Percentiles rank a stretch among this genome's conserved stretches.
phyloP scores from a whole-genome alignment of 2,113 vertebrate species.

The Diphyllodes magnificus region DNA sequence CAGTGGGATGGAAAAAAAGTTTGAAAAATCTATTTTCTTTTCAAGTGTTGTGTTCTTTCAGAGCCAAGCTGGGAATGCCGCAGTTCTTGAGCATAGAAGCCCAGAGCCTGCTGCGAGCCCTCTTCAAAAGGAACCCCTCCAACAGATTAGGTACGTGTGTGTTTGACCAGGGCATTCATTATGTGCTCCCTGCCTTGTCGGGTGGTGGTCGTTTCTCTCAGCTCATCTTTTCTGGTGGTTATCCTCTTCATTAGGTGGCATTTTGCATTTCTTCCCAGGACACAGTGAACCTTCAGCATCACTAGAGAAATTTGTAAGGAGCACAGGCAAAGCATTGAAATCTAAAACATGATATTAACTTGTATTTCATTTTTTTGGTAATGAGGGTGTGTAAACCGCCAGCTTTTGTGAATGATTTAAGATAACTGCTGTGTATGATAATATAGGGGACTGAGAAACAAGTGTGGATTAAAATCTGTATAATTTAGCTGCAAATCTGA shows the following conservation, averaged over 20 bases:
- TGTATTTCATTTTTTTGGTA: not conserved
- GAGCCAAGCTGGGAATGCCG: constrained; percentile 96
- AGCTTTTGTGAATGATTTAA: not conserved
- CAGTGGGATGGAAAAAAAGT: not conserved
- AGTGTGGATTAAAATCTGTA: not conserved
- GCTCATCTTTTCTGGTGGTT: not conserved
- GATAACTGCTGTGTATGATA: not conserved
- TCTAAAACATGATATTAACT: not conserved
- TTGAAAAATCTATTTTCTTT: constrained; percentile 31
- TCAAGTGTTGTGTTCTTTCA: constrained; percentile 61
- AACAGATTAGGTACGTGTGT: constrained; percentile 84
- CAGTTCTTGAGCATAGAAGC: constrained; percentile 91
- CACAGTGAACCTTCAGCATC: not conserved
- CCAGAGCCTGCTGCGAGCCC: constrained; percentile 91
- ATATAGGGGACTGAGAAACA: not conserved
- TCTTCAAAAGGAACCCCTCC: constrained; percentile 94
- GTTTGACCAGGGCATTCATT: not conserved
- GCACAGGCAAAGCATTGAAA: not conserved
- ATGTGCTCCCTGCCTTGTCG: not conserved
- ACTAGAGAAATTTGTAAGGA: not conserved
- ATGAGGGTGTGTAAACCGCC: not conserved
- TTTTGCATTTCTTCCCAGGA: not conserved
- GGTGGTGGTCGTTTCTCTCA: accelerated
- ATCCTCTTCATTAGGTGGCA: not conserved
- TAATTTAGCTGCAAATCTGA: not conserved